Evolutionary conservation across 2,797 vertebrate genomes (phyloP).

Genomic region (Anas acuta): DNA sequence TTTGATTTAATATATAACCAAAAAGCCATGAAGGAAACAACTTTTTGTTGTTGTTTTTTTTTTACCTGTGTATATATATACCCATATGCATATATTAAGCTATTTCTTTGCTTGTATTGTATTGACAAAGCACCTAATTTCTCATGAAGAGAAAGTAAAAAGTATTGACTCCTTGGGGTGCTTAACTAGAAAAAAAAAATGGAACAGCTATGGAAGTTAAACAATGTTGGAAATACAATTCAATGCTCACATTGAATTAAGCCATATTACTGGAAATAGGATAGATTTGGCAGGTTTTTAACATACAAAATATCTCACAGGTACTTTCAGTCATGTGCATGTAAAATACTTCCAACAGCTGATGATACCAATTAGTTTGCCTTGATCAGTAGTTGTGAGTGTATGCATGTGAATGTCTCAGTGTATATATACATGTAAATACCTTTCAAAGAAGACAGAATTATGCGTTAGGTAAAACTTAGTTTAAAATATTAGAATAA

Average conservation of each 20-base stretch:
- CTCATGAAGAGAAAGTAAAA: neutral
- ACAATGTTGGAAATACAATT: neutral
- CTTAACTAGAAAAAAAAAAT: neutral
- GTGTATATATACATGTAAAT: neutral
- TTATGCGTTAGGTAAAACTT: neutral
- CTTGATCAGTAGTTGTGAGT: neutral
- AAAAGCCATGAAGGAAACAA: neutral
- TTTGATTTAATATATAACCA: neutral
- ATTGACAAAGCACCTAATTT: neutral
- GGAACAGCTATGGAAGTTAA: neutral
- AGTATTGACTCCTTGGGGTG: neutral
- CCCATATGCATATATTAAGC: neutral
- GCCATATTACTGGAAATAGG: neutral
- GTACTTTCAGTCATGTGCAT: neutral
- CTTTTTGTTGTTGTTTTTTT: neutral
- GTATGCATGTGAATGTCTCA: neutral
- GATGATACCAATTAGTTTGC: neutral
- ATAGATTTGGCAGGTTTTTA: neutral
- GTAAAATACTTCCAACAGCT: neutral
- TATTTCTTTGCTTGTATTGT: neutral
- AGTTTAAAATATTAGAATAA: neutral
- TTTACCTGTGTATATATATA: neutral
- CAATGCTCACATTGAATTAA: neutral
- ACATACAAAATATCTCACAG: neutral
- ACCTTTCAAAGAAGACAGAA: fast-evolving